These are phyloP conservation scores for Enteromius mattozi DNA, from an alignment of 2,797 vertebrate species.

Conservation along the genomic window DNA sequence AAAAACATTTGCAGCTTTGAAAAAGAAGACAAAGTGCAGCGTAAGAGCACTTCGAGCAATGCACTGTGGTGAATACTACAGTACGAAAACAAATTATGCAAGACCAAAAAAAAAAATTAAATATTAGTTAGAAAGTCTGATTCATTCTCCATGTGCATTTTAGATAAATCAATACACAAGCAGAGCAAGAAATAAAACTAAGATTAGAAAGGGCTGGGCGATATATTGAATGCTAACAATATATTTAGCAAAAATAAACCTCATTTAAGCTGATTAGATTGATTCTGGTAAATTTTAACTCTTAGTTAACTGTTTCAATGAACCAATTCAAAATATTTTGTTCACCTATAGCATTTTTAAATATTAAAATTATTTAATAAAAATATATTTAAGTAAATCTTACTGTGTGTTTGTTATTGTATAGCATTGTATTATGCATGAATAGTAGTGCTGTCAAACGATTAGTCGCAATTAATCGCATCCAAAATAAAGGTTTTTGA, in stretches of 20 bases:
- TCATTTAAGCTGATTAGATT: background rate
- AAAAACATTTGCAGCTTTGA: conserved; percentile 44
- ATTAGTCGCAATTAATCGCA: no score
- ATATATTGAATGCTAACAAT: conserved; percentile 1
- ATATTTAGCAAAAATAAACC: background rate
- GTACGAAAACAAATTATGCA: background rate
- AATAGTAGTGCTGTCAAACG: background rate
- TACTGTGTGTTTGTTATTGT: background rate
- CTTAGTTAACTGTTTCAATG: no score
- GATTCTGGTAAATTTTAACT: no score
- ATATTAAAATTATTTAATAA: background rate
- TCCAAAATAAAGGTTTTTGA: no score
- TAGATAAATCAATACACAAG: conserved; percentile 37
- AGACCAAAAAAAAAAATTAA: background rate
- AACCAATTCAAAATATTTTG: background rate
- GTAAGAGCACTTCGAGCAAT: conserved; percentile 28
- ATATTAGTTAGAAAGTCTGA: conserved; percentile 37
- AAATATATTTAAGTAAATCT: background rate
- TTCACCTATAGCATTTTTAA: background rate
- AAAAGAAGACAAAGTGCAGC: conserved; percentile 12
- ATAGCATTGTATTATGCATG: background rate
- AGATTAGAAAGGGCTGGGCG: background rate
- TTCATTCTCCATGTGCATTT: conserved; percentile 19
- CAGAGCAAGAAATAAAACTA: background rate
- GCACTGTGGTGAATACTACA: background rate